Base-by-base conservation (phyloP, 2,797 vertebrate species). In the Chaetodon trifasciatus region DNA sequence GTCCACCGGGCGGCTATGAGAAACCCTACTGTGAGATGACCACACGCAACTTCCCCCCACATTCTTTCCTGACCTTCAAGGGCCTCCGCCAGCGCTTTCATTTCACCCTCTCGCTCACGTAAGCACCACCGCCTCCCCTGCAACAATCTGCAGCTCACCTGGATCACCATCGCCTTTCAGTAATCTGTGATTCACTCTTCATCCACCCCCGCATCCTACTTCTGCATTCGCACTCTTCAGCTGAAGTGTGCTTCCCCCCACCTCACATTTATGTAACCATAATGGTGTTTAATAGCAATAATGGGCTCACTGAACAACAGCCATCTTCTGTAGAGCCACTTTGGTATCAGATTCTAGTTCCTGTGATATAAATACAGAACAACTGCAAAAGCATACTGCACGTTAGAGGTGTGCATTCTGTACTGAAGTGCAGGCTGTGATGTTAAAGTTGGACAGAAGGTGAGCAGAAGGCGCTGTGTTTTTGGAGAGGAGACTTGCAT, bases 31-130 rank as follows among this genome's bases (percentile, higher is more conserved):
- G 98, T 52, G 93, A 96, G 91, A 97, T 98, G 96, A 98, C 96
- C 91, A 97, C 97, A 0, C 96, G 98, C 62, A 97, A 97, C 94
- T 99, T 99, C 89, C 97, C 97, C 0, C 95, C 96, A 0, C 94
- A 88, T 70, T 97, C 97, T 88, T 99, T 99, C 92, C 73, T 99
- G 93, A 99, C 98, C 86, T 98, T 98, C 91, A 97, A 95, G 19
- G 98, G 98, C 32, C 96, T 98, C 39, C 96, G 96, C n/a, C 98
- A 98, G 92, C 97, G 98, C 68, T 98, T 99, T 91, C 98, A 98
- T 95, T 99, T 99, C 94, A 97, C 97, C 64, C 92, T 98, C 28
- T 93, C 96, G 8, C 97, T 99, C 86, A 96, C 96, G 98, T 99
- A 95, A 98, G 97, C 92, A 57, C 60, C 63, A 9, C 53, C 15